These are phyloP conservation scores for Cremastinae sp. DNA, from an alignment of 2,888 invertebrate genomes.

Conservation along the genomic window DNA sequence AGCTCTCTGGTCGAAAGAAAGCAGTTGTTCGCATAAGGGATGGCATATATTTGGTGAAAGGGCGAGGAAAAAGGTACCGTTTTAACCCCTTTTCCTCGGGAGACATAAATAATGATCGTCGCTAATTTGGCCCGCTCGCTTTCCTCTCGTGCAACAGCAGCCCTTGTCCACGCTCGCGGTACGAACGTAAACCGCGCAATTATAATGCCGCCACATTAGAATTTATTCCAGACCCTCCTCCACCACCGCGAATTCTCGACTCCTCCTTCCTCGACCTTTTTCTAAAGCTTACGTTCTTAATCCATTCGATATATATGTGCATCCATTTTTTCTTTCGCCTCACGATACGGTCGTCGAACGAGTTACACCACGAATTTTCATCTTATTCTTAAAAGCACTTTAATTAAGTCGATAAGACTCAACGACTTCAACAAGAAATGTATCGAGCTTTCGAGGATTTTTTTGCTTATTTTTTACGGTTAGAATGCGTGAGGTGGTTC, in stretches of 20 bases:
- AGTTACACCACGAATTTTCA: conserved; percentile 65
- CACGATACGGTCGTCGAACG: conserved; percentile 62
- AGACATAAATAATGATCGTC: conserved; percentile 80
- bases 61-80: conserved; percentile 59
- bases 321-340: conserved; percentile 56
- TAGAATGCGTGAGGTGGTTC: no score
- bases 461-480: background rate
- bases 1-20: conserved; percentile 48
- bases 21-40: conserved; percentile 37
- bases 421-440: no score
- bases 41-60: conserved; percentile 9
- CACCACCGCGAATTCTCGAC: conserved; percentile 32
- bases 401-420: conserved; percentile 64
- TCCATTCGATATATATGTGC: conserved; percentile 76
- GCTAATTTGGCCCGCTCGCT: conserved; percentile 76
- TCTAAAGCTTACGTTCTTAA: conserved; percentile 79
- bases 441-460: no score
- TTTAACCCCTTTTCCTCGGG: conserved; percentile 77
- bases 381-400: conserved; percentile 67
- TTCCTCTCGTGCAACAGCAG: conserved; percentile 60
- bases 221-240: conserved; percentile 75
- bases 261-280: conserved; percentile 74
- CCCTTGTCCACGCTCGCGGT: conserved; percentile 67
- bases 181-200: conserved; percentile 77
- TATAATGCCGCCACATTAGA: conserved; percentile 80